Conservation (phyloP, 2,113 vertebrate species). For the Apteryx owenii region DNA sequence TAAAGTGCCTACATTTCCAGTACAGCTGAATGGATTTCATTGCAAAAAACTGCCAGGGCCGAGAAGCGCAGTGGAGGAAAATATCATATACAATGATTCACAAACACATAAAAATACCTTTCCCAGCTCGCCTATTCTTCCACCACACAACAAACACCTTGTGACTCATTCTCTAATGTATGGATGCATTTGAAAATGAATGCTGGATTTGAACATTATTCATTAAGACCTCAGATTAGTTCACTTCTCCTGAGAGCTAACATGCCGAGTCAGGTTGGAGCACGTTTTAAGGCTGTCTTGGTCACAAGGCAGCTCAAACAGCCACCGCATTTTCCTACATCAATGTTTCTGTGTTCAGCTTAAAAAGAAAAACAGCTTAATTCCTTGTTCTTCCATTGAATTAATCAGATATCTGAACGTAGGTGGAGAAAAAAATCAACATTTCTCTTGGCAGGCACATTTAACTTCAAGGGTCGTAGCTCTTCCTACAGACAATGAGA, state of each 20-base stretch:
- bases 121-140: slow-evolving; percentile 53
- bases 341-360: neutral
- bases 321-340: neutral
- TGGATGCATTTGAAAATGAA: neutral
- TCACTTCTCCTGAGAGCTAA: slow-evolving; percentile 10
- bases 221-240: slow-evolving; percentile 14
- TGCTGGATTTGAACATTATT: slow-evolving; percentile 14
- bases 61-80: slow-evolving; percentile 74
- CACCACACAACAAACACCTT: slow-evolving; percentile 34
- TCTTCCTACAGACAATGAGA: slow-evolving; percentile 5
- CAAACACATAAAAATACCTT: slow-evolving; percentile 71
- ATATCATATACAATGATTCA: slow-evolving; percentile 81
- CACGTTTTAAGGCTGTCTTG: neutral
- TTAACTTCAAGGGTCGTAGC: slow-evolving; percentile 4
- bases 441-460: slow-evolving; percentile 19
- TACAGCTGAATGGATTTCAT: slow-evolving; percentile 79
- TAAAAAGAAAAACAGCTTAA: neutral
- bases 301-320: neutral
- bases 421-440: neutral
- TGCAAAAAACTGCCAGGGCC: slow-evolving; percentile 74
- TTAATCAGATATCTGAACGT: slow-evolving; percentile 1
- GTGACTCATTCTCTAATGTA: neutral
- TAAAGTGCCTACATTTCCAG: slow-evolving; percentile 79
- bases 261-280: neutral
- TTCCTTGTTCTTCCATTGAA: neutral